A percentile compares a stretch with the other conserved stretches of the same genome.
phyloP scores from a whole-genome alignment of 2,888 invertebrate species.

The Ctenicera cuprea region DNA sequence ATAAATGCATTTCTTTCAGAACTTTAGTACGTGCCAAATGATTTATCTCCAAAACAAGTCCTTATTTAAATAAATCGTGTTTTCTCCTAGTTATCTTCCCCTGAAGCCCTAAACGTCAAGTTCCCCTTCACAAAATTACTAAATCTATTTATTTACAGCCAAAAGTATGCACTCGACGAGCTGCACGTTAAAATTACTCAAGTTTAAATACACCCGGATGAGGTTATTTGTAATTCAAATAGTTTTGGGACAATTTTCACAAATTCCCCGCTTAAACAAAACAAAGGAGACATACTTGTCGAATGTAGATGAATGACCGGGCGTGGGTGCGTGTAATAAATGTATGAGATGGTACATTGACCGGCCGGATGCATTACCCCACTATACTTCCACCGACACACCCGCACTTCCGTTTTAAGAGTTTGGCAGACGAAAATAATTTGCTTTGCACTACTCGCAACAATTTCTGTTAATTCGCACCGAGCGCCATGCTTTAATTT shows the following conservation, averaged over 20 bases:
- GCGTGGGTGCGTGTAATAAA: constrained; percentile 40
- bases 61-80: no score
- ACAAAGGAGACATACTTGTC: constrained; percentile 1
- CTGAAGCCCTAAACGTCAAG: no score
- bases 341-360: constrained; percentile 47
- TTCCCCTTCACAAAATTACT: no score
- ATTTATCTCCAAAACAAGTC: no score
- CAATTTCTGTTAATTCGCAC: constrained; percentile 18
- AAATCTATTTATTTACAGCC: no score
- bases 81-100: no score
- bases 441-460: constrained; percentile 24
- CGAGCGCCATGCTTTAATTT: not conserved
- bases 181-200: no score
- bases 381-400: constrained; percentile 43
- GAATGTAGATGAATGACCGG: constrained; percentile 44
- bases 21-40: no score
- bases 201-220: no score
- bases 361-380: constrained; percentile 49
- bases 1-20: no score
- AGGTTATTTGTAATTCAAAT: not conserved
- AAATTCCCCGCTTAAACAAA: not conserved
- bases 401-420: constrained; percentile 47
- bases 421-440: constrained; percentile 42
- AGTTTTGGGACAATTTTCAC: no score
- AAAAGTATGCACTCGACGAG: no score